Conservation (phyloP, 2,113 vertebrate species). For the Oenanthe melanoleuca region DNA sequence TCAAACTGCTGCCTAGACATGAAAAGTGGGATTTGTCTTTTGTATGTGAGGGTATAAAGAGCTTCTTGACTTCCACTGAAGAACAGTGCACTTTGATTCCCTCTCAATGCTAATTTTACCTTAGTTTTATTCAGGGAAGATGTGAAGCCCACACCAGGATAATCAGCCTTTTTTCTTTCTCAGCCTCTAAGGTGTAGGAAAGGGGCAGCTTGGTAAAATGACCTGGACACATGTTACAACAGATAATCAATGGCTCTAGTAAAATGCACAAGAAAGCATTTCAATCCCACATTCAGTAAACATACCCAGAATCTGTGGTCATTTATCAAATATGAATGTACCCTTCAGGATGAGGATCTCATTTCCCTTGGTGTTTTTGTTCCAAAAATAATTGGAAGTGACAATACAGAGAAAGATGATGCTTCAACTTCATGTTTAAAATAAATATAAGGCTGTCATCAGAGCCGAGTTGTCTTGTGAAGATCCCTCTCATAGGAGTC, state of each 20-base stretch:
- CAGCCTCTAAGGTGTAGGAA: not conserved
- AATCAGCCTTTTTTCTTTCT: not conserved
- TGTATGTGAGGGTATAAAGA: slow-evolving; percentile 5
- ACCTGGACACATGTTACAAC: slow-evolving; percentile 15
- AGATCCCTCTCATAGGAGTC: slow-evolving; percentile 63
- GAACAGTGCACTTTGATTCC: not conserved
- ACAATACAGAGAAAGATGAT: slow-evolving; percentile 74
- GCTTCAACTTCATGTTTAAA: slow-evolving; percentile 73
- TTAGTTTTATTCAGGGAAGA: not conserved
- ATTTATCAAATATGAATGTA: slow-evolving; percentile 76
- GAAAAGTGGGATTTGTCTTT: slow-evolving; percentile 15
- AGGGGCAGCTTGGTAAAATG: slow-evolving; percentile 21
- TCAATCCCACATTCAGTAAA: slow-evolving; percentile 59
- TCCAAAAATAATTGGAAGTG: slow-evolving; percentile 76
- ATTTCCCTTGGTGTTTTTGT: slow-evolving; percentile 46
- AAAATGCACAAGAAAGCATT: slow-evolving; percentile 39
- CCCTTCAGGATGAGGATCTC: slow-evolving; percentile 64
- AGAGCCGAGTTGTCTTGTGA: slow-evolving; percentile 35
- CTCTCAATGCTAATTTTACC: not conserved
- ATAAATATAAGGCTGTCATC: slow-evolving; percentile 77
- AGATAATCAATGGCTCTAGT: slow-evolving; percentile 41
- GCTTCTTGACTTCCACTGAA: slow-evolving; percentile 16
- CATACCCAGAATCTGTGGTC: slow-evolving; percentile 63
- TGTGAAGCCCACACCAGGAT: not conserved
- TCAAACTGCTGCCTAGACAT: not conserved